Percentiles rank a stretch among this genome's conserved stretches.
These are phyloP conservation scores for Dichetophora obliterata DNA, from an alignment of 2,888 invertebrate genomes.

Conservation along the genomic window DNA sequence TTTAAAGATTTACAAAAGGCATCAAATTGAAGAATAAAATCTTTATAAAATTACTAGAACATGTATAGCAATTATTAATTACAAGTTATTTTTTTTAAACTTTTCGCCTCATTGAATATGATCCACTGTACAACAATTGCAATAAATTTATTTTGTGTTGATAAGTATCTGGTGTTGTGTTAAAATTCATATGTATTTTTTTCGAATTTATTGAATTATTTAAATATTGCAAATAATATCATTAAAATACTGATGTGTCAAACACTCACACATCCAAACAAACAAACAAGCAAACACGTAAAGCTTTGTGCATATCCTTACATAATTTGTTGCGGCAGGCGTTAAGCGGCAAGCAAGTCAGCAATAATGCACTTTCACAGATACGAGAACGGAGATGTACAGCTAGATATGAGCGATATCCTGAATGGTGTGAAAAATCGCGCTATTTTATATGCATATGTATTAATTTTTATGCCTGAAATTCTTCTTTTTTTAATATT, in stretches of 20 bases:
- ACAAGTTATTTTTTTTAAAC: no score
- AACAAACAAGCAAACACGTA: no score
- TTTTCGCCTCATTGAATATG: no score
- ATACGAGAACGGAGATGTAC: neutral
- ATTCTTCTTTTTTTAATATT: conserved; percentile 9
- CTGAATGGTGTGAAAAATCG: conserved; percentile 30
- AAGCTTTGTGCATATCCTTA: neutral
- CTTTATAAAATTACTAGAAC: no score
- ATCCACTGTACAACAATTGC: conserved; percentile 34
- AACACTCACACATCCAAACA: conserved; percentile 6
- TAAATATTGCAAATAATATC: conserved; percentile 38
- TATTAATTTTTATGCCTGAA: conserved; percentile 20
- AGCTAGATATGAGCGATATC: neutral
- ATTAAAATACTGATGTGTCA: conserved; percentile 24
- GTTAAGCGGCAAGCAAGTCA: neutral
- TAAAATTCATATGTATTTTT: conserved; percentile 26
- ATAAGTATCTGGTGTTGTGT: conserved; percentile 26
- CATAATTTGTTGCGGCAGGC: neutral
- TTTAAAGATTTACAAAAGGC: no score
- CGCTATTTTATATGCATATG: conserved; percentile 29
- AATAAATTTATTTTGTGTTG: conserved; percentile 38
- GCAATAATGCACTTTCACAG: conserved; percentile 12
- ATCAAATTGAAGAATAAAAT: no score
- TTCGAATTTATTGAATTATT: conserved; percentile 37
- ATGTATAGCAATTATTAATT: no score